phyloP scores from a whole-genome alignment of 2,113 vertebrate genomes.

The Mohoua ochrocephala region DNA sequence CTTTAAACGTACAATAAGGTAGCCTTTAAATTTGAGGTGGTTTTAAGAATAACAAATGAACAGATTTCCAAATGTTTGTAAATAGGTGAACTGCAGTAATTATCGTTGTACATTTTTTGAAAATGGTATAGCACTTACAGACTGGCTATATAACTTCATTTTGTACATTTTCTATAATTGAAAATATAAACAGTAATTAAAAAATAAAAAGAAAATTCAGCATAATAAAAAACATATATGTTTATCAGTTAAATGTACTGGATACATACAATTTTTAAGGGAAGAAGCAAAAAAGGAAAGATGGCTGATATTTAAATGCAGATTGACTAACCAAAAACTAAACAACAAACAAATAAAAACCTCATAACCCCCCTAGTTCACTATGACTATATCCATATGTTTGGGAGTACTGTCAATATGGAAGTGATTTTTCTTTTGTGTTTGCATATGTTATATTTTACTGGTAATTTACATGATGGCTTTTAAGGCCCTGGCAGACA shows the following conservation, averaged over 20 bases:
- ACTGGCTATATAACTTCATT: conserved; percentile 81
- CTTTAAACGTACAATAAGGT: conserved; percentile 86
- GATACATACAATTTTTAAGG: conserved; percentile 86
- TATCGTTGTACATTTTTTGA: conserved; percentile 77
- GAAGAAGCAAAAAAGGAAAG: conserved; percentile 81
- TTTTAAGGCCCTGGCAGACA: conserved; percentile 82
- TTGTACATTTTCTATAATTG: conserved; percentile 83
- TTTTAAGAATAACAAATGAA: conserved; percentile 81
- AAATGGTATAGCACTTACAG: conserved; percentile 82
- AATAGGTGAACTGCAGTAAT: conserved; percentile 81
- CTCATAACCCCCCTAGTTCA: conserved; percentile 75
- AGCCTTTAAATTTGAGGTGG: conserved; percentile 82
- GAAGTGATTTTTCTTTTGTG: conserved; percentile 75
- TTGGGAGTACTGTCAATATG: conserved; percentile 74
- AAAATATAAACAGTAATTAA: conserved; percentile 89
- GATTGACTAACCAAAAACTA: conserved; percentile 78
- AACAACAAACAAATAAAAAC: conserved; percentile 75
- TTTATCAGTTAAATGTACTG: conserved; percentile 85
- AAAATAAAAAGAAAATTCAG: conserved; percentile 85
- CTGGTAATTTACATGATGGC: conserved; percentile 82
- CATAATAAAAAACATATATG: conserved; percentile 85
- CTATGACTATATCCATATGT: conserved; percentile 81
- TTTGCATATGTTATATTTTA: conserved; percentile 79
- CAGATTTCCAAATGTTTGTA: conserved; percentile 79
- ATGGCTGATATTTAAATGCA: conserved; percentile 83